Evolutionary conservation across 1,140 invertebrate genomes (phyloP).

Genomic region (Drosophila sucinea): DNA sequence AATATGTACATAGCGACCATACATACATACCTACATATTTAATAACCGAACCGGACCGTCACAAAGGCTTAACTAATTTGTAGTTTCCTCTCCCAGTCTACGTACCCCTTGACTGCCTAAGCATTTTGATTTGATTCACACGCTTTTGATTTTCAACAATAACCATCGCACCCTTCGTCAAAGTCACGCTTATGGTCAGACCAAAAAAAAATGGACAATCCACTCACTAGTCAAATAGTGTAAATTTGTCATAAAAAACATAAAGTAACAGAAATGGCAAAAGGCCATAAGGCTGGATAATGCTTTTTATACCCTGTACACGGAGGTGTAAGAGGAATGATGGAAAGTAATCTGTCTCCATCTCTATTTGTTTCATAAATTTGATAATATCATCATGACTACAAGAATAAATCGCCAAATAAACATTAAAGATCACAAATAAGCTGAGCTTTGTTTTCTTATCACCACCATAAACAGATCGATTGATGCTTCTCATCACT

Average conservation of each 20-base stretch:
- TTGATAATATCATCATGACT: too few relatives aligned
- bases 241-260: conserved; percentile 68
- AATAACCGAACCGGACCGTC: conserved; percentile 48
- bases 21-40: conserved; percentile 31
- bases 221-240: conserved; percentile 17
- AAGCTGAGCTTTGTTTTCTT: too few relatives aligned
- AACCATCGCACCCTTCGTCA: conserved; percentile 52
- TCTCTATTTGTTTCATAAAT: too few relatives aligned
- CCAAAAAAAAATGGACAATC: conserved; percentile 18
- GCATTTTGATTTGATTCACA: conserved; percentile 66
- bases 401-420: too few relatives aligned
- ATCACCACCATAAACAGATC: too few relatives aligned
- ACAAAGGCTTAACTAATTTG: conserved; percentile 67
- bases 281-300: conserved; percentile 32
- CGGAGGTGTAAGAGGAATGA: neutral
- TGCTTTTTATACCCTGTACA: neutral
- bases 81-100: conserved; percentile 20
- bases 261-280: conserved; percentile 13
- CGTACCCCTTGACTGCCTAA: neutral
- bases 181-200: conserved; percentile 45
- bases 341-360: too few relatives aligned
- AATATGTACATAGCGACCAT: conserved; percentile 33
- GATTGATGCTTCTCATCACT: too few relatives aligned
- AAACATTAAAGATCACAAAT: too few relatives aligned
- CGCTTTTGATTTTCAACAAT: conserved; percentile 73